Percentiles rank a stretch among this genome's conserved stretches.
Evolutionary conservation across 2,113 vertebrate species (phyloP).

Genomic region (Nanorana parkeri): DNA sequence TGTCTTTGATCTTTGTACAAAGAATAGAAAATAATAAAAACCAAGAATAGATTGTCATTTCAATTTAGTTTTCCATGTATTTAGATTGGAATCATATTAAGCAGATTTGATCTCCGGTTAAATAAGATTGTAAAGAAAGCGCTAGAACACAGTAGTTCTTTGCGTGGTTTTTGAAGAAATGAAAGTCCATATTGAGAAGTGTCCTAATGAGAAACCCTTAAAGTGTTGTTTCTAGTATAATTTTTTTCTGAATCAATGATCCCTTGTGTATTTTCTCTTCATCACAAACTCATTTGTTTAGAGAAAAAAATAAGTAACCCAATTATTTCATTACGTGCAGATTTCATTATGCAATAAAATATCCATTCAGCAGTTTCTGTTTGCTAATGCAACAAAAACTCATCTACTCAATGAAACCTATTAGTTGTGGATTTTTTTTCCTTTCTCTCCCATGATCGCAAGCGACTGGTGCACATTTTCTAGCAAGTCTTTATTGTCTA

Average conservation of each 20-base stretch:
- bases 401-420: slow-evolving; percentile 75
- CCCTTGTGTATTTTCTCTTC: slow-evolving; percentile 57
- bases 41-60: slow-evolving; percentile 34
- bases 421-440: slow-evolving; percentile 62
- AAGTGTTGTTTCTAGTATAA: slow-evolving; percentile 9
- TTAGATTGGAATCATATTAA: slow-evolving; percentile 49
- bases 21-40: background rate
- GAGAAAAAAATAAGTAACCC: slow-evolving; percentile 61
- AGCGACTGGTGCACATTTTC: slow-evolving; percentile 72
- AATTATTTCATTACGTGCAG: slow-evolving; percentile 66
- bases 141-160: background rate
- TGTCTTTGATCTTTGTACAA: slow-evolving; percentile 3
- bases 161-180: slow-evolving; percentile 25
- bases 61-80: slow-evolving; percentile 29
- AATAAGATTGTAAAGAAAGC: slow-evolving; percentile 36
- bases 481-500: slow-evolving; percentile 76
- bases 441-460: slow-evolving; percentile 62
- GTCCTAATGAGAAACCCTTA: slow-evolving; percentile 23
- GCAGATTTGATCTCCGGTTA: slow-evolving; percentile 34
- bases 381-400: slow-evolving; percentile 72
- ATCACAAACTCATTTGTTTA: slow-evolving; percentile 64
- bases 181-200: slow-evolving; percentile 28
- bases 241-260: slow-evolving; percentile 55
- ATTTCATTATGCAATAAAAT: slow-evolving; percentile 70
- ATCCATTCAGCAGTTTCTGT: slow-evolving; percentile 73